phyloP scores from a whole-genome alignment of 2,888 invertebrate genomes.

The Latrodectus hesperus region DNA sequence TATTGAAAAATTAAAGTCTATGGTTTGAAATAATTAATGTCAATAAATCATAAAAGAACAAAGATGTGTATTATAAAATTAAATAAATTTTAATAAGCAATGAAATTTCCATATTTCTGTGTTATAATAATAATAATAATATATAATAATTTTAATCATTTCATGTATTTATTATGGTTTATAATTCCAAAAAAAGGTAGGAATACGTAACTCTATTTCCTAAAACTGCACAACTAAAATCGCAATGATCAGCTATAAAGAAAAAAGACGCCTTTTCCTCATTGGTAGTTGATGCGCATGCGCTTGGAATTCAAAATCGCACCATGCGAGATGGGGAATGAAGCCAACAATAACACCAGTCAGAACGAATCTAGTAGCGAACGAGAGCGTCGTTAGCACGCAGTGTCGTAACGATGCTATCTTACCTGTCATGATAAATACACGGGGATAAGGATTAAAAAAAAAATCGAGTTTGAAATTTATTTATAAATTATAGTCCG shows the following conservation, averaged over 20 bases:
- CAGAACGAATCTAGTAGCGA: slow-evolving; percentile 18
- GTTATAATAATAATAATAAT: too few relatives aligned
- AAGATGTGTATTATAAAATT: too few relatives aligned
- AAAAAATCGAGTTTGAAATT: slow-evolving; percentile 3
- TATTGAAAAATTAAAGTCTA: too few relatives aligned
- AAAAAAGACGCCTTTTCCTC: slow-evolving; percentile 40
- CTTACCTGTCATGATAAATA: slow-evolving; percentile 26
- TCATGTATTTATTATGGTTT: too few relatives aligned
- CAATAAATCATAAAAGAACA: too few relatives aligned
- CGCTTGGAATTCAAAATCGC: slow-evolving; percentile 40
- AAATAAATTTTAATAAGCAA: too few relatives aligned
- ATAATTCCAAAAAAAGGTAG: too few relatives aligned
- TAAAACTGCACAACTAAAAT: slow-evolving; percentile 27
- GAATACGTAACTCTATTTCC: background rate
- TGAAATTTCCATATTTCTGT: too few relatives aligned
- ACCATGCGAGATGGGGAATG: slow-evolving; percentile 40
- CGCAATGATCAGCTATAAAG: slow-evolving; percentile 18
- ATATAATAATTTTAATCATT: too few relatives aligned
- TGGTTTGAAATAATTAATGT: too few relatives aligned
- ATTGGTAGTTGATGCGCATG: slow-evolving; percentile 52
- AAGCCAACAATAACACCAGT: slow-evolving; percentile 57
- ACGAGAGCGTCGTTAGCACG: background rate
- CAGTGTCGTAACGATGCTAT: slow-evolving; percentile 22
- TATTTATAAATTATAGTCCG: background rate
- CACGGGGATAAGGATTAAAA: background rate